Base-by-base conservation (phyloP, 2,113 vertebrate species). In the Rhinogobius similis region DNA sequence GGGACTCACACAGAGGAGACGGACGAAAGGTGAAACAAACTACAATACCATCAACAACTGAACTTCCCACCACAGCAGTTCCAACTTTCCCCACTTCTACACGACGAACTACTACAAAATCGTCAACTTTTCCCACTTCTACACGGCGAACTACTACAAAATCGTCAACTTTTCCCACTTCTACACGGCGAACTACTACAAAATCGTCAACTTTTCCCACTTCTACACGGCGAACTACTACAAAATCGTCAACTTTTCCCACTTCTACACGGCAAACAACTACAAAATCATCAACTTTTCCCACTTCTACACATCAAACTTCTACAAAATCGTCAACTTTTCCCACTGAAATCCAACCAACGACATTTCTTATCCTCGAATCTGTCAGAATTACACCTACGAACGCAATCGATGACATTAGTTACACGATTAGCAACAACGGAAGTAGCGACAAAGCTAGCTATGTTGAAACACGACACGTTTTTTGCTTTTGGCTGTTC, bases 401-500 rank as follows among this genome's bases (percentile, higher is more conserved):
- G 0, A 0, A 1, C 3, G n/a, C 63, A 1, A 1, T 21, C 0
- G 13, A 4, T 18, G 24, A 0, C 8, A 14, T 0, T 0, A 0
- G 0, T 10, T 41, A 10, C 0, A 39, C 11, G 0, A 2, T 0
- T 0, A 1, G 0, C 0, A 24, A 39, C 0, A 2, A 12, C 0
- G 2, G 3, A 24, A 23, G 0, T 1, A 1, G 0, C 7, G 8
- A 13, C 14, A 1, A 4, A 2, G 0, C 10, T 0, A 2, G 23
- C 0, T 20, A 27, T 0, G 52, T 8, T 2, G 10, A 32, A 13
- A 62, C 46, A 0, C 53, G 44, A 0, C 79, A 64, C 0, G 43
- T 73, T 0, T 91, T 89, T 78, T 94, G 93, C 27, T 59, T 80
- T 23, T 94, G 92, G 91, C 77, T 93, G 0, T 90, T 90, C 2